Percentiles rank a stretch among this genome's conserved stretches.
These are phyloP conservation scores for Acanthopagrus latus DNA, from an alignment of 2,797 vertebrate genomes.

Conservation along the genomic window DNA sequence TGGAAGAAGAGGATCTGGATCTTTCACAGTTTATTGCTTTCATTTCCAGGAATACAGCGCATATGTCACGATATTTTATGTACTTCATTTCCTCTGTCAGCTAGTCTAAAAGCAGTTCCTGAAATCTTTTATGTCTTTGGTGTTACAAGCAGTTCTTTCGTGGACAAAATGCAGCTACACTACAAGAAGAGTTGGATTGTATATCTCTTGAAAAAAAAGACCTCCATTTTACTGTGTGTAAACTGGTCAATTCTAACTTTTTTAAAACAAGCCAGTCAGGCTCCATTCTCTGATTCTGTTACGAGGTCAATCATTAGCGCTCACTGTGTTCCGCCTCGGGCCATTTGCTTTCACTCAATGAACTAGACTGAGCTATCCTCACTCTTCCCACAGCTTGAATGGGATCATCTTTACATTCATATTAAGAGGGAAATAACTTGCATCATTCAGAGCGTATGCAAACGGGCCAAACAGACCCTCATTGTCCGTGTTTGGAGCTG, in stretches of 20 bases:
- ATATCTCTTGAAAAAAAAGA: not conserved
- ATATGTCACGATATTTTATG: too few species aligned
- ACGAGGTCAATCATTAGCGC: not conserved
- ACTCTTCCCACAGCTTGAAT: not conserved
- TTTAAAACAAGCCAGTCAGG: not conserved
- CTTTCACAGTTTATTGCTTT: not conserved
- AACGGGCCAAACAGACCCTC: conserved; percentile 21
- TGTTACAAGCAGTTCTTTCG: not conserved
- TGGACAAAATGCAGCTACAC: not conserved
- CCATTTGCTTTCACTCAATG: conserved; percentile 1
- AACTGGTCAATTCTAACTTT: too few species aligned
- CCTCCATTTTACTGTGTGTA: too few species aligned
- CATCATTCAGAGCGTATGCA: conserved; percentile 10
- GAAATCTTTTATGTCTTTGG: not conserved
- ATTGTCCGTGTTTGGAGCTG: conserved; percentile 18
- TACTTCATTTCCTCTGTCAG: not conserved
- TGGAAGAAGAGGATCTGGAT: not conserved
- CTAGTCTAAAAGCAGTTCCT: not conserved
- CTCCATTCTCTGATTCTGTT: not conserved
- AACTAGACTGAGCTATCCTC: not conserved
- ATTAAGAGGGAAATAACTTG: conserved; percentile 12
- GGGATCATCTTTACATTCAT: not conserved
- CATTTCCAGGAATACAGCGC: not conserved
- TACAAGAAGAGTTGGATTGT: not conserved
- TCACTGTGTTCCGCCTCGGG: not conserved